Conservation (phyloP, 2,113 vertebrate species). For the Vicugna pacos region DNA sequence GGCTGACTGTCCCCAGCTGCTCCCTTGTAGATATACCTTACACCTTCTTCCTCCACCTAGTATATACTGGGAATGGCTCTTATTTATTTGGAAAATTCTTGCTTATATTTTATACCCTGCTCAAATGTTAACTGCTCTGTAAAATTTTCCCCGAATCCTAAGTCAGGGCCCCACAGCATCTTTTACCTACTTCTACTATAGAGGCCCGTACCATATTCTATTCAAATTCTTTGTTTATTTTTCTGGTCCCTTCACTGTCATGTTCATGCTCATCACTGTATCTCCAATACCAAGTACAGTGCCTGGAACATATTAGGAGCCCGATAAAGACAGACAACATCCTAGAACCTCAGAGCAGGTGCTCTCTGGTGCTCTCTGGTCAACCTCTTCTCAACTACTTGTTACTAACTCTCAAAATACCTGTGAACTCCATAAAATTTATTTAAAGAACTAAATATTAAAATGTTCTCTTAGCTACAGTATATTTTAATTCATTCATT, state of each 20-base stretch:
- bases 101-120: neutral
- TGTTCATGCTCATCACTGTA: neutral
- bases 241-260: neutral
- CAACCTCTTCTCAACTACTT: neutral
- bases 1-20: neutral
- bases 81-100: neutral
- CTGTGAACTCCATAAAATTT: neutral
- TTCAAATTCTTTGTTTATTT: neutral
- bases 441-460: neutral
- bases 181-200: neutral
- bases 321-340: neutral
- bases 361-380: neutral
- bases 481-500: conserved; percentile 13
- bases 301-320: neutral
- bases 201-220: neutral
- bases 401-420: neutral
- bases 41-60: neutral
- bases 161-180: neutral
- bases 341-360: neutral
- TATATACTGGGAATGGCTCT: neutral
- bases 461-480: neutral
- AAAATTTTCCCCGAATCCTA: neutral
- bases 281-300: neutral
- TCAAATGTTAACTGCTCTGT: neutral
- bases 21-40: neutral